Evolutionary conservation across 1,140 invertebrate genomes (phyloP).

Genomic region (Acyrthosiphon pisum): DNA sequence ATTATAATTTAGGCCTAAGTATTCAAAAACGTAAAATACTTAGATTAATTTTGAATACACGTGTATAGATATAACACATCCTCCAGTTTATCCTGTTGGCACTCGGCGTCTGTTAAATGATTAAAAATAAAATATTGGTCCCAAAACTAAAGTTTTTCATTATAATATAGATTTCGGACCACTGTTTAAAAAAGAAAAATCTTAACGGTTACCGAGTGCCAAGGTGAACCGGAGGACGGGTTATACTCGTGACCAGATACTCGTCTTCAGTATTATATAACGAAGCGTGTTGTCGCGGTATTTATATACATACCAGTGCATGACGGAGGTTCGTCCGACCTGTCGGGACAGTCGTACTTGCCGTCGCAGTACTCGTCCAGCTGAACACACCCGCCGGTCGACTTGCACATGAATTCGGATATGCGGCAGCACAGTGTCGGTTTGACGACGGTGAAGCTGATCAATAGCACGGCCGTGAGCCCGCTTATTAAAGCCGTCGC

Average conservation of each 20-base stretch:
- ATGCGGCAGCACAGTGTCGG: slow-evolving; percentile 71
- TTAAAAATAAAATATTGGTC: no score
- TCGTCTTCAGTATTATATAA: background rate
- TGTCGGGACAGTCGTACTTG: slow-evolving; percentile 80
- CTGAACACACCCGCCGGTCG: slow-evolving; percentile 78
- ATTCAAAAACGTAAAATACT: background rate
- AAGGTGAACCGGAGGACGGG: no score
- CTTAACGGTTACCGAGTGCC: no score
- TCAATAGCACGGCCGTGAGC: slow-evolving; percentile 18
- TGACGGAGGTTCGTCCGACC: slow-evolving; percentile 80
- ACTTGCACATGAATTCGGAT: slow-evolving; percentile 80
- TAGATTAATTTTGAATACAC: background rate
- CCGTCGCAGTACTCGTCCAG: slow-evolving; percentile 86
- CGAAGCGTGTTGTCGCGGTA: background rate
- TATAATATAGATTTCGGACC: no score
- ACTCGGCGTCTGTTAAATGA: no score
- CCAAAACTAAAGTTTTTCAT: no score
- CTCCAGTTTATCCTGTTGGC: no score
- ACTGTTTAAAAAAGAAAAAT: no score
- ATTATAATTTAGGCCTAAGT: background rate
- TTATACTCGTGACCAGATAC: no score
- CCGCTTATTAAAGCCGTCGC: background rate
- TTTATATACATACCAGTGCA: slow-evolving; percentile 71
- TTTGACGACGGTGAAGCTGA: background rate
- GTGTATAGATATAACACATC: no score